Conservation (phyloP, 2,888 invertebrate species). For the Yponomeuta cagnagella region DNA sequence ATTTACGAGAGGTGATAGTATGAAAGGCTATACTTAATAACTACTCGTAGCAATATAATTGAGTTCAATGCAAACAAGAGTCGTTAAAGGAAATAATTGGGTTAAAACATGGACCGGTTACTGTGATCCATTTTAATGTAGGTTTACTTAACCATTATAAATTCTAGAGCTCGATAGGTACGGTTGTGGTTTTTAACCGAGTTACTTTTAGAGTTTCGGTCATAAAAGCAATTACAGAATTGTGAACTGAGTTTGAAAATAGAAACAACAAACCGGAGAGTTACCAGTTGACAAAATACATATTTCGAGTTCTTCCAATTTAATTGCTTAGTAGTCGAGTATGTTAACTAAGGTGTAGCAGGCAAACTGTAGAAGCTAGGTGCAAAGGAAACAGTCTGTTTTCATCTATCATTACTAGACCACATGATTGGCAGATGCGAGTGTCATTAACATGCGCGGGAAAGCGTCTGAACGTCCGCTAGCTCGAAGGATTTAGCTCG, state of each 20-base stretch:
- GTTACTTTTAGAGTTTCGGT: no score
- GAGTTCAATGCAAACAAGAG: conserved; percentile 10
- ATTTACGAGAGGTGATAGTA: not conserved
- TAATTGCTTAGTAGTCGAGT: conserved; percentile 6
- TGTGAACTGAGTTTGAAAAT: no score
- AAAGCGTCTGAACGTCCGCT: conserved; percentile 6
- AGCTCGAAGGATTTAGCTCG: conserved; percentile 20
- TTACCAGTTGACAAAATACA: no score
- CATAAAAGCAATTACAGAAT: no score
- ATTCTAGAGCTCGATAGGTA: no score
- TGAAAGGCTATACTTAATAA: not conserved
- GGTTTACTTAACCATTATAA: no score
- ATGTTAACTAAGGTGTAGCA: conserved; percentile 23
- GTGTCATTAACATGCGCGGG: conserved; percentile 31
- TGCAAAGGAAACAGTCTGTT: conserved; percentile 29
- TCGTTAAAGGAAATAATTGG: conserved; percentile 7
- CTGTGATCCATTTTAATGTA: not conserved
- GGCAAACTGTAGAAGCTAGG: conserved; percentile 25
- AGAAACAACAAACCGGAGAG: no score
- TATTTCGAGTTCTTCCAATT: no score
- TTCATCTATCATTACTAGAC: conserved; percentile 42
- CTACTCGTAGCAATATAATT: not conserved
- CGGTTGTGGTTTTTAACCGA: no score
- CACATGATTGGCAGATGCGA: conserved; percentile 42
- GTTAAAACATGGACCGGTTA: not conserved